Evolutionary conservation across 2,888 invertebrate genomes (phyloP).

Genomic region (Papilio protenor): DNA sequence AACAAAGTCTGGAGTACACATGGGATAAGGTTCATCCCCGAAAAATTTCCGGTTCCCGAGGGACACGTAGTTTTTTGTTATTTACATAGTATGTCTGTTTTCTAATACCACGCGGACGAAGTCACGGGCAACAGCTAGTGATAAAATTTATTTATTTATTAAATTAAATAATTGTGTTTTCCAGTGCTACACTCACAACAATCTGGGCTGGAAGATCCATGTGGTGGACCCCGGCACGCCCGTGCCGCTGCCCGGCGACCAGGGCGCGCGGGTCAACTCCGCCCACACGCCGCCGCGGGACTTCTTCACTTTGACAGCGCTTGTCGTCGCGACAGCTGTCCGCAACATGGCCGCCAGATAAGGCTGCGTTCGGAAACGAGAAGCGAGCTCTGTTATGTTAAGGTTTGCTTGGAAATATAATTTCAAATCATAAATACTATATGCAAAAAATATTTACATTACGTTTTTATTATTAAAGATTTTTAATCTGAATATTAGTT

Average conservation of each 20-base stretch:
- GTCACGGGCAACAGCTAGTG: too few relatives aligned
- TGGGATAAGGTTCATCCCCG: too few relatives aligned
- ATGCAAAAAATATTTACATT: conserved; percentile 28
- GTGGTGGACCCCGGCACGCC: conserved; percentile 89
- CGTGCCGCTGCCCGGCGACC: conserved; percentile 66
- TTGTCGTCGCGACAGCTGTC: conserved; percentile 55
- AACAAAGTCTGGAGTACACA: too few relatives aligned
- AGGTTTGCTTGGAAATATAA: conserved; percentile 3
- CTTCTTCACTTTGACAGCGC: conserved; percentile 45
- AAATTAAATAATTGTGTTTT: not conserved
- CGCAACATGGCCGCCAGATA: conserved; percentile 59
- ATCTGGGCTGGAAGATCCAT: conserved; percentile 96
- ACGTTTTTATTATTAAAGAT: not conserved
- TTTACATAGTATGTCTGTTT: too few relatives aligned
- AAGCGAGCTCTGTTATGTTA: conserved; percentile 56
- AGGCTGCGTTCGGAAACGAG: conserved; percentile 52
- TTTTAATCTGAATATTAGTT: not conserved
- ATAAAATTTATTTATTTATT: too few relatives aligned
- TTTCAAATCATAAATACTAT: conserved; percentile 26
- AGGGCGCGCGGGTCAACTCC: conserved; percentile 55
- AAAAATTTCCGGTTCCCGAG: too few relatives aligned
- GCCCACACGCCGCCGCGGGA: conserved; percentile 48
- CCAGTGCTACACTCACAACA: conserved; percentile 96
- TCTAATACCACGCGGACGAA: too few relatives aligned
- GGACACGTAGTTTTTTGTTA: too few relatives aligned